These are phyloP conservation scores for Xenops minutus DNA, from an alignment of 2,797 vertebrate species.

Conservation along the genomic window DNA sequence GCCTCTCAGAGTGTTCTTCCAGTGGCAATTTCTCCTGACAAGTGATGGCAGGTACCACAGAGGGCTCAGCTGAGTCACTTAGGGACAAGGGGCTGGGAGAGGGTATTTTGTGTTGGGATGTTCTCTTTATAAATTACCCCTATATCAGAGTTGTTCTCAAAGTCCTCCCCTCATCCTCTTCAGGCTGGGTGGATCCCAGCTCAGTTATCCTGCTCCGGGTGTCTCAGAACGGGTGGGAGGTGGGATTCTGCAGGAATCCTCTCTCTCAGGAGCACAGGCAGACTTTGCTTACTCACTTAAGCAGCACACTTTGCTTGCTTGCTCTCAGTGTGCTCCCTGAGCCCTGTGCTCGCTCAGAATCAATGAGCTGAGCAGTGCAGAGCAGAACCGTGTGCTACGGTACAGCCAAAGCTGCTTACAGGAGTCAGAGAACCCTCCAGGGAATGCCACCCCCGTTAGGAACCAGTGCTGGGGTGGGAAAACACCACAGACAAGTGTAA, in stretches of 20 bases:
- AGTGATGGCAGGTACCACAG: not conserved
- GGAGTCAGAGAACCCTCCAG: not conserved
- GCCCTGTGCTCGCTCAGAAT: not conserved
- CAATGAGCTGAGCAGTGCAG: not conserved
- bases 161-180: not conserved
- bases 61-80: not conserved
- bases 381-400: not conserved
- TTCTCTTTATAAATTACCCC: not conserved
- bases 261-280: not conserved
- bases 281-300: not conserved
- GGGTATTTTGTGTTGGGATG: not conserved
- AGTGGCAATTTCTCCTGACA: not conserved
- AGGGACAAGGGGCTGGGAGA: not conserved
- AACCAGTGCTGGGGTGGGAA: not conserved
- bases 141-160: not conserved
- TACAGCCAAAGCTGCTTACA: not conserved
- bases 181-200: not conserved
- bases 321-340: not conserved
- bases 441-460: not conserved
- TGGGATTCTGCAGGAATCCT: not conserved
- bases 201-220: rapidly evolving
- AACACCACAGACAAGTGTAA: slow-evolving; percentile 20
- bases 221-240: not conserved
- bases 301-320: not conserved
- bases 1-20: not conserved